These are phyloP conservation scores for Dicyrtoma fusca DNA, from an alignment of 2,888 invertebrate species.

Conservation along the genomic window DNA sequence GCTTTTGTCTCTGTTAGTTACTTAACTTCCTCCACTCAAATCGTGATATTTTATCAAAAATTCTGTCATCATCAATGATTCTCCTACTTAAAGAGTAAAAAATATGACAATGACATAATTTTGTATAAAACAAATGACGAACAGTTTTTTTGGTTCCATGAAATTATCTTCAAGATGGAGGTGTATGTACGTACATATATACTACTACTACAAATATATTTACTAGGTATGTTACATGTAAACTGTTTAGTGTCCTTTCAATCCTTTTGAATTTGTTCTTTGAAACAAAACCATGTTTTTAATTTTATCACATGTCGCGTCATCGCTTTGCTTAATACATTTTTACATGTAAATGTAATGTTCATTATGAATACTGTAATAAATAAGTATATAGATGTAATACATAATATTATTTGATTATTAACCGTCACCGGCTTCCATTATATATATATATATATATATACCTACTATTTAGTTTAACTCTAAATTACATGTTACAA, in stretches of 20 bases:
- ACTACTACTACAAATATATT: too few species aligned
- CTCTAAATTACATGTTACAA: neutral
- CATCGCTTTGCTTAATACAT: neutral
- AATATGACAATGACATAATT: too few species aligned
- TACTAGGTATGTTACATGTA: too few species aligned
- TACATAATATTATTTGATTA: neutral
- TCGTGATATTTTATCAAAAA: conserved; percentile 15
- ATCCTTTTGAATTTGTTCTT: too few species aligned
- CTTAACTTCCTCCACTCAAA: conserved; percentile 15
- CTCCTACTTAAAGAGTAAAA: too few species aligned
- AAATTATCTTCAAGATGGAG: neutral
- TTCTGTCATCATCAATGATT: neutral
- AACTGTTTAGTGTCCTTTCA: too few species aligned
- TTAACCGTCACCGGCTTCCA: neutral
- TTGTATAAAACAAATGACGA: too few species aligned
- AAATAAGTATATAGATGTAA: neutral
- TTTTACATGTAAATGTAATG: neutral
- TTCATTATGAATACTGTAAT: neutral
- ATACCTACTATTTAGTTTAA: neutral
- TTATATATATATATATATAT: neutral
- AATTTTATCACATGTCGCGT: too few species aligned
- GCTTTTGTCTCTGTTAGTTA: conserved; percentile 5
- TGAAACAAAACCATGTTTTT: too few species aligned
- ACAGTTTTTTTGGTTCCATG: conserved; percentile 1
- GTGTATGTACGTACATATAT: neutral